phyloP scores from a whole-genome alignment of 2,113 vertebrate species.

The Deroptyus accipitrinus region DNA sequence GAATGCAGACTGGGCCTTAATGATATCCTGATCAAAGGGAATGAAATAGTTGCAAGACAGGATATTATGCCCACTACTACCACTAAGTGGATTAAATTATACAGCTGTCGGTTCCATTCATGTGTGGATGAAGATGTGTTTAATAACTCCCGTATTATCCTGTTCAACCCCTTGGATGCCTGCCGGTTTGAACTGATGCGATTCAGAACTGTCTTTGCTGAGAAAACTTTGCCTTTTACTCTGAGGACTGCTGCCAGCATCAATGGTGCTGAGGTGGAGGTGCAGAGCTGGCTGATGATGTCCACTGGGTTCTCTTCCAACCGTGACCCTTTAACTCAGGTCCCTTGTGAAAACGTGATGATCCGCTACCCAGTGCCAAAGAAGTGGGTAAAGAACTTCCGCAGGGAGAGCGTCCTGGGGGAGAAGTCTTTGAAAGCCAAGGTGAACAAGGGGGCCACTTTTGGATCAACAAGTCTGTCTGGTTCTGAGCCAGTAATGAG shows the following conservation, averaged over 20 bases:
- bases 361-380: slow-evolving; percentile 85
- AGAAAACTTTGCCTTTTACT: slow-evolving; percentile 86
- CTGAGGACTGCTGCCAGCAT: slow-evolving; percentile 82
- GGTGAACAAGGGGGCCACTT: slow-evolving; percentile 88
- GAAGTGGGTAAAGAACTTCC: slow-evolving; percentile 90
- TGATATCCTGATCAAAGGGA: slow-evolving; percentile 85
- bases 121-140: slow-evolving; percentile 83
- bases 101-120: slow-evolving; percentile 79
- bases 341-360: slow-evolving; percentile 89
- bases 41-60: slow-evolving; percentile 86
- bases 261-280: slow-evolving; percentile 84
- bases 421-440: slow-evolving; percentile 90
- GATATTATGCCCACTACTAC: slow-evolving; percentile 91
- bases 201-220: slow-evolving; percentile 82
- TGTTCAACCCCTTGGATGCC: slow-evolving; percentile 82
- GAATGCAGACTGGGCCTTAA: slow-evolving; percentile 86
- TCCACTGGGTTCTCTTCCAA: slow-evolving; percentile 85
- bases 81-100: slow-evolving; percentile 86
- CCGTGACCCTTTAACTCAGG: slow-evolving; percentile 80
- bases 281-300: slow-evolving; percentile 93
- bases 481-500: slow-evolving; percentile 91
- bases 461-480: slow-evolving; percentile 80
- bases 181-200: slow-evolving; percentile 86
- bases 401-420: slow-evolving; percentile 83
- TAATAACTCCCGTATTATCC: slow-evolving; percentile 69